Percentiles rank a stretch among this genome's conserved stretches.
Evolutionary conservation across 2,888 invertebrate genomes (phyloP).

Genomic region (Ypsolopha sequella): DNA sequence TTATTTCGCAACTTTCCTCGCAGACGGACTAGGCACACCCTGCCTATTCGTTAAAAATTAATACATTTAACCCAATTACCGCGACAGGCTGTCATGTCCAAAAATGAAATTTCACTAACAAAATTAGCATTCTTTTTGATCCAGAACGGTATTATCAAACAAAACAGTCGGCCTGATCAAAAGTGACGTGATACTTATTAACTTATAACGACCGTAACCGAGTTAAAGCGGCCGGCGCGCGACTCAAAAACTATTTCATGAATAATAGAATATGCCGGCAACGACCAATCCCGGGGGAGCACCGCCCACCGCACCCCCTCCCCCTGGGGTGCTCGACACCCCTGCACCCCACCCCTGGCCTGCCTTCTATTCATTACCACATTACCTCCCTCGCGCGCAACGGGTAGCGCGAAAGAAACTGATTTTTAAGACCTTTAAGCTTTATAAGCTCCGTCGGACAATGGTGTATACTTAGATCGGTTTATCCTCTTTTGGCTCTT

Average conservation of each 20-base stretch:
- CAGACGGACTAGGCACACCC: conserved; percentile 1
- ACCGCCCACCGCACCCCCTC: conserved; percentile 41
- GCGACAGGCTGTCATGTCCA: conserved; percentile 38
- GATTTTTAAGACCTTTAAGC: conserved; percentile 10
- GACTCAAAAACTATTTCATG: conserved; percentile 72
- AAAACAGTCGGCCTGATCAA: conserved; percentile 56
- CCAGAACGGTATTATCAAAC: conserved; percentile 31
- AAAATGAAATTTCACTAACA: conserved; percentile 43
- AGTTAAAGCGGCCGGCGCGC: conserved; percentile 60
- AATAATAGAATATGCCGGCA: conserved; percentile 65
- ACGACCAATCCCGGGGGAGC: conserved; percentile 63
- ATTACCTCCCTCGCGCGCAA: conserved; percentile 59
- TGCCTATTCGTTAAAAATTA: conserved; percentile 54
- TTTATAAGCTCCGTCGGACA: conserved; percentile 2
- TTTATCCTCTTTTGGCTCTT: too few relatives aligned
- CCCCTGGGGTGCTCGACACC: conserved; percentile 20
- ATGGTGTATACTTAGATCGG: background rate
- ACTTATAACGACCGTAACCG: conserved; percentile 51
- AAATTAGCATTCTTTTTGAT: conserved; percentile 46
- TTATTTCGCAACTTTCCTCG: conserved; percentile 17
- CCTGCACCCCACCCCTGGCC: conserved; percentile 24
- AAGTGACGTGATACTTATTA: conserved; percentile 70
- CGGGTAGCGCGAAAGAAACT: conserved; percentile 11
- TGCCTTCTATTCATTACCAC: conserved; percentile 66
- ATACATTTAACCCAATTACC: conserved; percentile 50